phyloP scores from a whole-genome alignment of 2,113 vertebrate genomes.

The Microcebus murinus region DNA sequence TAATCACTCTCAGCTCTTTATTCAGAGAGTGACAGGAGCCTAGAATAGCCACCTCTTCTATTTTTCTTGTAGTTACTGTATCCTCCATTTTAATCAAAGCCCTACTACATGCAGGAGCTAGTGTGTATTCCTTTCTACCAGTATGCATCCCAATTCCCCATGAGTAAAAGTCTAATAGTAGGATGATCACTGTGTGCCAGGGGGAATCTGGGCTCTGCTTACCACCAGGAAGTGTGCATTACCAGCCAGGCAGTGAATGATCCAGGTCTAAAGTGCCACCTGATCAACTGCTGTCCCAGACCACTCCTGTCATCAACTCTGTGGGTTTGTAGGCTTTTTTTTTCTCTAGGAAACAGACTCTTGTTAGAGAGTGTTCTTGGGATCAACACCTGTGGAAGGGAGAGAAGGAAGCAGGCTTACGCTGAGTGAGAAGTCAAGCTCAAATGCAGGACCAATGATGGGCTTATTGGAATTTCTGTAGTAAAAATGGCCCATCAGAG shows the following conservation, averaged over 20 bases:
- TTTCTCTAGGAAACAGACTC: not conserved
- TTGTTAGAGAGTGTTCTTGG: not conserved
- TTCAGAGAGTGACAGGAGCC: not conserved
- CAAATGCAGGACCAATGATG: not conserved
- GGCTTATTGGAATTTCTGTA: not conserved
- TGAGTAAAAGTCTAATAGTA: not conserved
- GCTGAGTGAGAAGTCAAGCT: not conserved
- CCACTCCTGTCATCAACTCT: not conserved
- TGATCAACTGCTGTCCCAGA: not conserved
- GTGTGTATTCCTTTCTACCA: not conserved
- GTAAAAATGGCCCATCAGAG: not conserved
- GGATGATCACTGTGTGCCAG: not conserved
- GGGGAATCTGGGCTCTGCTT: not conserved
- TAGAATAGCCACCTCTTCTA: not conserved
- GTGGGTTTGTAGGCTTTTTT: not conserved
- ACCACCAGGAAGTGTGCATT: not conserved
- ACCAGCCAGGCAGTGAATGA: not conserved
- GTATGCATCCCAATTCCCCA: not conserved
- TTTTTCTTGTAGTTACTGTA: not conserved
- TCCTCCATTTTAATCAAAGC: not conserved
- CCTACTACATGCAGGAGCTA: not conserved
- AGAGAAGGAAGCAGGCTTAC: not conserved
- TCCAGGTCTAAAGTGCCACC: not conserved
- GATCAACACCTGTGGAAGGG: not conserved
- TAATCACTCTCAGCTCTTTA: not conserved